A percentile compares a stretch with the other conserved stretches of the same genome.
Conservation (phyloP, 2,888 invertebrate genomes). For the Ophonus ardosiacus region DNA sequence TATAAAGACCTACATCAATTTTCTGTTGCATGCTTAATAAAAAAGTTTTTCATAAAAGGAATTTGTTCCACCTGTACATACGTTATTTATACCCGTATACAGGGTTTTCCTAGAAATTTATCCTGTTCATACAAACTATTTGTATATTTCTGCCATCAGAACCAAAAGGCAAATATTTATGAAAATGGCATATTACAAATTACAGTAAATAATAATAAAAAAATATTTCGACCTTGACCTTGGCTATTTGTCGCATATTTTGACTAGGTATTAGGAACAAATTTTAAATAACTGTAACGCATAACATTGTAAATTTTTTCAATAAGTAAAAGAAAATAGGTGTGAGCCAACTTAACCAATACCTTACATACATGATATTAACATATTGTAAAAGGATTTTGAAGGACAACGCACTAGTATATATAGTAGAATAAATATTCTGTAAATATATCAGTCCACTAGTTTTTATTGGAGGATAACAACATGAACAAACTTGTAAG, state of each 20-base stretch:
- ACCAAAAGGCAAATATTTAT: too few species aligned
- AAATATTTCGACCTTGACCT: background rate
- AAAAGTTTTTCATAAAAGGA: too few species aligned
- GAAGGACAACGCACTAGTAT: background rate
- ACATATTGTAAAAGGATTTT: conserved; percentile 16
- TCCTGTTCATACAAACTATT: too few species aligned
- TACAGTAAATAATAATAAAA: too few species aligned
- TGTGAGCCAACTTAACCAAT: background rate
- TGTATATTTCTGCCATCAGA: too few species aligned
- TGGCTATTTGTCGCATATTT: background rate
- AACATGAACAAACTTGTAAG: conserved; percentile 24
- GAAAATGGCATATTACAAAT: too few species aligned
- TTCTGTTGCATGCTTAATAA: too few species aligned
- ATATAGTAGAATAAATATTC: background rate
- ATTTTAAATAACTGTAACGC: background rate
- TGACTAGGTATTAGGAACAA: background rate
- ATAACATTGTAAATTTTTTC: background rate
- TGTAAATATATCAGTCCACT: conserved; percentile 27
- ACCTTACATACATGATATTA: background rate
- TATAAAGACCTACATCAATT: too few species aligned
- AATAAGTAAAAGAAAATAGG: background rate
- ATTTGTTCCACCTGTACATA: too few species aligned
- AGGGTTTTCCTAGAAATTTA: too few species aligned
- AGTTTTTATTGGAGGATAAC: conserved; percentile 1
- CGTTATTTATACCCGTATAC: too few species aligned